Conservation (phyloP, 2,888 invertebrate genomes). For the Trilocha varians region DNA sequence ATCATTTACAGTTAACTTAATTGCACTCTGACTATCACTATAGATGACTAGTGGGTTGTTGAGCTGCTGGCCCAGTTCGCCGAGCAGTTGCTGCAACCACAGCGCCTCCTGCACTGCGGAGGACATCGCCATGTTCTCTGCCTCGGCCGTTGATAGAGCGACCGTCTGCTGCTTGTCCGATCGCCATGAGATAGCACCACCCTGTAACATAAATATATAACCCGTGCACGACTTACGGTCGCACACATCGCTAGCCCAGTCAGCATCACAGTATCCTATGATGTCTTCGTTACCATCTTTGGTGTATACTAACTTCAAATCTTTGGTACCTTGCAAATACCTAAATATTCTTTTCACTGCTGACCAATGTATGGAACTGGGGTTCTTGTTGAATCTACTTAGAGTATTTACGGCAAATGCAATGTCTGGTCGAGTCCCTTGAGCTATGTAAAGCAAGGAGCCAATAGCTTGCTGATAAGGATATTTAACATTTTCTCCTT, state of each 20-base stretch:
- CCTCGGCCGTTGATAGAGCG: conserved; percentile 19
- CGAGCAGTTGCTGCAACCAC: conserved; percentile 16
- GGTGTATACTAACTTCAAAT: conserved; percentile 7
- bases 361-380: conserved; percentile 4
- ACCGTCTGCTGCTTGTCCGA: conserved; percentile 20
- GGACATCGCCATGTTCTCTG: conserved; percentile 19
- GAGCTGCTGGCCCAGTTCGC: conserved; percentile 8
- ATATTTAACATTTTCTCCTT: conserved; percentile 1
- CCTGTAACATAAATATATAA: conserved; percentile 16
- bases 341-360: too few relatives aligned
- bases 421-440: conserved; percentile 19
- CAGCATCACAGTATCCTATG: conserved; percentile 16
- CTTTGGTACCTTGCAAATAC: conserved; percentile 1
- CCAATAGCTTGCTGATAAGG: conserved; percentile 17
- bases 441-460: conserved; percentile 13
- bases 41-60: conserved; percentile 10
- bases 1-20: conserved; percentile 14
- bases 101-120: conserved; percentile 17
- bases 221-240: conserved; percentile 17
- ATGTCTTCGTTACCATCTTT: conserved; percentile 9
- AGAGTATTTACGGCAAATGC: conserved; percentile 15
- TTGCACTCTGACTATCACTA: conserved; percentile 18
- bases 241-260: conserved; percentile 11
- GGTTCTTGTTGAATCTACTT: conserved; percentile 13
- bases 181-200: conserved; percentile 16